Conservation (phyloP, 2,888 invertebrate species). For the Cordilura impudica region DNA sequence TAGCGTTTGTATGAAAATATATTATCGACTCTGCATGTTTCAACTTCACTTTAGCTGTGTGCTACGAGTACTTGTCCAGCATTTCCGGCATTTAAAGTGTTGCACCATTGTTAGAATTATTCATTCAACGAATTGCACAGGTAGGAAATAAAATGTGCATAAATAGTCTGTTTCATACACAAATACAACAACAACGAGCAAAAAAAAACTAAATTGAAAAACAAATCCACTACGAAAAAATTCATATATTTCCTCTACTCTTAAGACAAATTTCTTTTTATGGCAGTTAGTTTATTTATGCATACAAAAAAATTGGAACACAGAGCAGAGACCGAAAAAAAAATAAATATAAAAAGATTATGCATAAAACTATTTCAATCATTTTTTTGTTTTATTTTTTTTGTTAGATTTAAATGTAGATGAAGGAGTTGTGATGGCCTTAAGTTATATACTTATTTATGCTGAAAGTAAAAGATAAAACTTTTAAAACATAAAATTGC, state of each 20-base stretch:
- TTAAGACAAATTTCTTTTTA: neutral
- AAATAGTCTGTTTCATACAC: conserved; percentile 5
- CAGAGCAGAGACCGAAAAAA: neutral
- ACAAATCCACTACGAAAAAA: no score
- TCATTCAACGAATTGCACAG: conserved; percentile 1
- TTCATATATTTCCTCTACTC: no score
- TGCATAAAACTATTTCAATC: conserved; percentile 17
- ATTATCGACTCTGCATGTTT: neutral
- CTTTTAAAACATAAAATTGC: conserved; percentile 14
- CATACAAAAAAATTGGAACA: neutral
- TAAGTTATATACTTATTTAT: no score
- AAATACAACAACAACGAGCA: neutral
- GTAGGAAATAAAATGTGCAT: conserved; percentile 13
- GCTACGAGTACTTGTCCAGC: conserved; percentile 13
- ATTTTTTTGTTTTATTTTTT: neutral
- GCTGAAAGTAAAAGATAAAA: neutral
- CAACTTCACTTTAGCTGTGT: neutral
- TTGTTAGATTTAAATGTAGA: neutral
- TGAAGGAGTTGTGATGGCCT: conserved; percentile 11
- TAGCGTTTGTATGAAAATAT: neutral
- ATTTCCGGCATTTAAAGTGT: conserved; percentile 38
- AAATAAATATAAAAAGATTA: neutral
- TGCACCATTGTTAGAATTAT: conserved; percentile 7
- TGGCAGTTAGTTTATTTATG: neutral
- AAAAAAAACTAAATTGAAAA: neutral